A percentile compares a stretch with the other conserved stretches of the same genome.
Conservation (phyloP, 2,888 invertebrate genomes). For the Cheilosia soror region DNA sequence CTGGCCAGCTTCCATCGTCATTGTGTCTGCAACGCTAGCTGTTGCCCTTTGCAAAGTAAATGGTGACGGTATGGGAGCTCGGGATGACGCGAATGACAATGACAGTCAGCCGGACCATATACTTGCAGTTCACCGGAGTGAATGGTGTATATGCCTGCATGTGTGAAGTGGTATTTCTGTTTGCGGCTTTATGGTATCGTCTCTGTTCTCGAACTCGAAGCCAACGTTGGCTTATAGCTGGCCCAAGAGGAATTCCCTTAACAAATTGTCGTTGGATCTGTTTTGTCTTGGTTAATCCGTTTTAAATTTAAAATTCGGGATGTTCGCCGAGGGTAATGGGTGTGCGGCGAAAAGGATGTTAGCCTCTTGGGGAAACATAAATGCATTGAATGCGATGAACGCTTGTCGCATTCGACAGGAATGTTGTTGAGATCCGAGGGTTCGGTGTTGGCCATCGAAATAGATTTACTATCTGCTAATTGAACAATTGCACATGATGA, state of each 20-base stretch:
- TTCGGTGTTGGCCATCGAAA: slow-evolving; percentile 34
- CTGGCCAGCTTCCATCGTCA: slow-evolving; percentile 43
- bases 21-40: slow-evolving; percentile 57
- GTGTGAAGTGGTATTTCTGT: slow-evolving; percentile 62
- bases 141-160: slow-evolving; percentile 28
- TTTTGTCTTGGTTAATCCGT: slow-evolving; percentile 70
- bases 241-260: slow-evolving; percentile 68
- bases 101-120: slow-evolving; percentile 59
- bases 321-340: slow-evolving; percentile 47
- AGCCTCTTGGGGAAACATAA: slow-evolving; percentile 66
- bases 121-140: slow-evolving; percentile 7
- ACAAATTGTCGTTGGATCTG: slow-evolving; percentile 73
- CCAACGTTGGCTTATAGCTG: neutral
- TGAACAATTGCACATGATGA: slow-evolving; percentile 60
- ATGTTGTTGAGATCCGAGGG: slow-evolving; percentile 59
- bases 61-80: slow-evolving; percentile 68
- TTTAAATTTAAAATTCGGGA: slow-evolving; percentile 74
- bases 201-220: neutral
- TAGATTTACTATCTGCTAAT: slow-evolving; percentile 72
- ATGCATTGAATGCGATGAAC: slow-evolving; percentile 67
- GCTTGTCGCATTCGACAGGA: slow-evolving; percentile 65
- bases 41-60: slow-evolving; percentile 60
- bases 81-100: slow-evolving; percentile 74
- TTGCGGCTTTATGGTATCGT: slow-evolving; percentile 61
- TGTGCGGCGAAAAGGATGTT: neutral